A percentile compares a stretch with the other conserved stretches of the same genome.
Conservation (phyloP, 1,140 invertebrate genomes). For the Goniozus legneri region DNA sequence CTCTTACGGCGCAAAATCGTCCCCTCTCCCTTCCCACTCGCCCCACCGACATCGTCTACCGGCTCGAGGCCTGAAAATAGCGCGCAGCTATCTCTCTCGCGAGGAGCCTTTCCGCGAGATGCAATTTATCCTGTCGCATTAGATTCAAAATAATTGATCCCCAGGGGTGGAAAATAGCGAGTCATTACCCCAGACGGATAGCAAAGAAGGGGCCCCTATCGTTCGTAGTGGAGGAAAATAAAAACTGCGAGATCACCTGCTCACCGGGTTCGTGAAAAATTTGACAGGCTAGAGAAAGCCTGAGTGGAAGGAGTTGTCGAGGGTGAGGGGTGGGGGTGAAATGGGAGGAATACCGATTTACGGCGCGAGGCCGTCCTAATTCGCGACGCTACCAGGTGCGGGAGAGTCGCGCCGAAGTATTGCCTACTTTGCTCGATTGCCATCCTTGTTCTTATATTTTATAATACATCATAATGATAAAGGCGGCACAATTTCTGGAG, state of each 20-base stretch:
- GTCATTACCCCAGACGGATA: constrained; percentile 36
- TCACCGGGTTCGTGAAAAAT: constrained; percentile 31
- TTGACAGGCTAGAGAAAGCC: constrained; percentile 14
- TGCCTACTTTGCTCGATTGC: too few relatives aligned
- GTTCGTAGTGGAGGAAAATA: constrained; percentile 29
- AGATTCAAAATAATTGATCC: constrained; percentile 45
- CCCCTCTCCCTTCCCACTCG: not conserved
- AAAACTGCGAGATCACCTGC: constrained; percentile 35
- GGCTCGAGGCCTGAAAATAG: too few relatives aligned
- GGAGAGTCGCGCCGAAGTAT: too few relatives aligned
- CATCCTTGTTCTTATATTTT: too few relatives aligned
- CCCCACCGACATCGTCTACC: too few relatives aligned
- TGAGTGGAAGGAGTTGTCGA: constrained; percentile 5
- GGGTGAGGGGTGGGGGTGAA: not conserved
- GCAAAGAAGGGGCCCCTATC: constrained; percentile 12
- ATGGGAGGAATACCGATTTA: not conserved
- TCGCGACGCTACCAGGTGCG: too few relatives aligned
- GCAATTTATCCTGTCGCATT: constrained; percentile 39
- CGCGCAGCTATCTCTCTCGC: not conserved
- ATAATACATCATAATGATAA: too few relatives aligned
- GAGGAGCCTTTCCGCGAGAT: constrained; percentile 18
- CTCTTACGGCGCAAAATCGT: constrained; percentile 23
- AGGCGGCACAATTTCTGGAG: too few relatives aligned
- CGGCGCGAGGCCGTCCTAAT: too few relatives aligned
- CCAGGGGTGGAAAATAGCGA: constrained; percentile 30